Percentiles rank a stretch among this genome's conserved stretches.
Conservation (phyloP, 2,888 invertebrate genomes). For the Phaonia tiefii region DNA sequence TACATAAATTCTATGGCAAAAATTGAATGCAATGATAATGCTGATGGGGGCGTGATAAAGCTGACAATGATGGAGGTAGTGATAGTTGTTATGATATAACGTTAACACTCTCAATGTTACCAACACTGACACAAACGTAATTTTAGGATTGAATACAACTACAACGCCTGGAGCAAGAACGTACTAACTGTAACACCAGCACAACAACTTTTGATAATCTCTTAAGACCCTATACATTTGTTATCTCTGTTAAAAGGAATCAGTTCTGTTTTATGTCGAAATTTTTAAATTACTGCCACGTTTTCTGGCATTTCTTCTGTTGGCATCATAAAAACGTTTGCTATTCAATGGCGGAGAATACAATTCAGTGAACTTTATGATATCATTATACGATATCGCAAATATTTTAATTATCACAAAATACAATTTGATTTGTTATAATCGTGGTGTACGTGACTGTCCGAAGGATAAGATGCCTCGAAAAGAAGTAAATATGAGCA, state of each 20-base stretch:
- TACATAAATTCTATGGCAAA: no score
- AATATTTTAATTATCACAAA: slow-evolving; percentile 5
- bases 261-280: neutral
- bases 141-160: neutral
- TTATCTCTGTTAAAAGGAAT: neutral
- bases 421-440: neutral
- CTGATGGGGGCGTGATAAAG: no score
- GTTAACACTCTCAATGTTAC: no score
- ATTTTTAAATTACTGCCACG: slow-evolving; percentile 19
- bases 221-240: neutral
- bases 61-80: no score
- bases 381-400: neutral
- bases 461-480: no score
- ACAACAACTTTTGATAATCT: neutral
- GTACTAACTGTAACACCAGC: neutral
- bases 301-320: neutral
- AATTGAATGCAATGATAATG: no score
- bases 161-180: neutral
- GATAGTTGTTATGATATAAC: no score
- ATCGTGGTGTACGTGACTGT: no score
- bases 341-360: neutral
- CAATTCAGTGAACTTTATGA: neutral
- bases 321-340: neutral
- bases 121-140: neutral
- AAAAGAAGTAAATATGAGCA: no score